Evolutionary conservation across 1,140 invertebrate species (phyloP).

Genomic region (Monochamus saltuarius): DNA sequence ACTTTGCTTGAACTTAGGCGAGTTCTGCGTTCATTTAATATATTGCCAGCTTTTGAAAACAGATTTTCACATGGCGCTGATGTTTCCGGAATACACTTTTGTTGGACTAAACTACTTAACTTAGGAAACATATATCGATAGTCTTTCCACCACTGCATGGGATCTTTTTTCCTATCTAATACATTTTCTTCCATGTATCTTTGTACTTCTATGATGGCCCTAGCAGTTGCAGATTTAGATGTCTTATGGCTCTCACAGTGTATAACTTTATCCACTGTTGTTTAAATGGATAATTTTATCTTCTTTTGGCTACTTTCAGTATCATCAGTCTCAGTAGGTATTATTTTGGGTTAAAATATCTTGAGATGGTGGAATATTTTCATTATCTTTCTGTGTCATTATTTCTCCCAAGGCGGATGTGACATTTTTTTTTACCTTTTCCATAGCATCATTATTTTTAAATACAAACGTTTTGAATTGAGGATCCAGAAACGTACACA

Average conservation of each 20-base stretch:
- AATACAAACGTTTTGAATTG: slow-evolving; percentile 36
- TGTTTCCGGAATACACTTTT: background rate
- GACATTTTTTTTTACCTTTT: slow-evolving; percentile 21
- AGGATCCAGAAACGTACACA: slow-evolving; percentile 37
- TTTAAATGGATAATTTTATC: slow-evolving; percentile 2
- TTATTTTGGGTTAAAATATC: no score
- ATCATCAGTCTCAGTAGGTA: no score
- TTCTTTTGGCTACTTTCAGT: no score
- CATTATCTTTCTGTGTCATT: slow-evolving; percentile 18
- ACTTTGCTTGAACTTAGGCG: slow-evolving; percentile 5
- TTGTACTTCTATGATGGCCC: slow-evolving; percentile 16
- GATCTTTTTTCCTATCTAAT: background rate
- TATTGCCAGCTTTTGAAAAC: slow-evolving; percentile 8
- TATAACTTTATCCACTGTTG: slow-evolving; percentile 3
- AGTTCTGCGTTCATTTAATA: background rate
- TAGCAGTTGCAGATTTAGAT: slow-evolving; percentile 6
- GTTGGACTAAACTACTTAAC: background rate
- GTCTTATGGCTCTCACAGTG: background rate
- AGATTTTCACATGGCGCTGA: slow-evolving; percentile 6
- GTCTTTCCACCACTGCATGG: background rate
- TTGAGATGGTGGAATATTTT: no score
- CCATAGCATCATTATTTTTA: slow-evolving; percentile 20
- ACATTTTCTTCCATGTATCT: slow-evolving; percentile 15
- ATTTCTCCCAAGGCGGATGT: slow-evolving; percentile 20
- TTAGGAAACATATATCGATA: no score